Conservation (phyloP, 2,113 vertebrate genomes). For the Eptesicus fuscus region DNA sequence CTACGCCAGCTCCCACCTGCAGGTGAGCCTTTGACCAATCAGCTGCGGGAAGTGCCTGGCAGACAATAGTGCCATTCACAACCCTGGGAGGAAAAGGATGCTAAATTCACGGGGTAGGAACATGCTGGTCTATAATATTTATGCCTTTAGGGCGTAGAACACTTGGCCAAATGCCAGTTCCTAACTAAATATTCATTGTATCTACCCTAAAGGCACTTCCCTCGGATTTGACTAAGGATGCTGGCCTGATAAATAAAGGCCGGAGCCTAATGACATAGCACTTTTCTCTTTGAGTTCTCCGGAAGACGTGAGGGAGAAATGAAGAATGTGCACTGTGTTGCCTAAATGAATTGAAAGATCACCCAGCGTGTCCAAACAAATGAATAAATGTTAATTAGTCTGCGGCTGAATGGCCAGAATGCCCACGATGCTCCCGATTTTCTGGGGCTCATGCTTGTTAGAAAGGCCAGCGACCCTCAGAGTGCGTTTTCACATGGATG, state of each 20-base stretch:
- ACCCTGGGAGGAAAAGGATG: conserved; percentile 18
- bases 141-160: conserved; percentile 48
- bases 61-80: not conserved
- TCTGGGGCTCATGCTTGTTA: conserved; percentile 31
- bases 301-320: not conserved
- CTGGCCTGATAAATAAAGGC: conserved; percentile 44
- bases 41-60: not conserved
- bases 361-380: conserved; percentile 41
- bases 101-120: conserved; percentile 47
- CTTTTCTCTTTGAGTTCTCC: not conserved
- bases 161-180: conserved; percentile 46
- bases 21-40: conserved; percentile 53
- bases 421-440: conserved; percentile 1
- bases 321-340: conserved; percentile 33
- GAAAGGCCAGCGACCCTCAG: not conserved
- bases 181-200: conserved; percentile 74
- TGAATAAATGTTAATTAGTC: conserved; percentile 50
- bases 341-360: conserved; percentile 2
- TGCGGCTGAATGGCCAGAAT: not conserved
- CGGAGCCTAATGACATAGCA: conserved; percentile 18
- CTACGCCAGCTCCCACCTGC: not conserved
- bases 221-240: conserved; percentile 60
- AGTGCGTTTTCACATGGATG: not conserved
- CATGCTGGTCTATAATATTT: conserved; percentile 60
- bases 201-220: conserved; percentile 48